These are phyloP conservation scores for Chascanopsetta lugubris DNA, from an alignment of 2,113 vertebrate species.

Conservation along the genomic window DNA sequence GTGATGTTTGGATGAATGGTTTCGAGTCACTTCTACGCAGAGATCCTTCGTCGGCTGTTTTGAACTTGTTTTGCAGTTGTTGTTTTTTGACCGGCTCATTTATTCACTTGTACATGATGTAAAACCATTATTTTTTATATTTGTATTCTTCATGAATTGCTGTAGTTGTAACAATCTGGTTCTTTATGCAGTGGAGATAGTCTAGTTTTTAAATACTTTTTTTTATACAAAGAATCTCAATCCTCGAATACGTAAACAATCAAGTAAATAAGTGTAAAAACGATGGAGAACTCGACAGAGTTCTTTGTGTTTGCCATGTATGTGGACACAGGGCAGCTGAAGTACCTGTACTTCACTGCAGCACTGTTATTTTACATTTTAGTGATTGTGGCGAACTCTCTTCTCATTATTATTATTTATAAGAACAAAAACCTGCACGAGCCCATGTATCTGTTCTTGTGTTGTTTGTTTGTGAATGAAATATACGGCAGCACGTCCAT, in stretches of 20 bases:
- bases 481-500: constrained; percentile 52
- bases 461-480: constrained; percentile 54
- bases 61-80: neutral
- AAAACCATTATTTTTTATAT: neutral
- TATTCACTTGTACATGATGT: neutral
- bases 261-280: neutral
- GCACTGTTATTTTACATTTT: constrained; percentile 36
- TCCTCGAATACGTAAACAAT: neutral
- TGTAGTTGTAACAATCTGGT: neutral
- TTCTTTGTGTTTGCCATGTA: constrained; percentile 54
- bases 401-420: constrained; percentile 50
- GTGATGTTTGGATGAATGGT: neutral
- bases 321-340: constrained; percentile 36
- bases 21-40: neutral
- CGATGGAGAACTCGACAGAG: constrained; percentile 15
- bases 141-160: neutral
- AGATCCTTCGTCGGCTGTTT: neutral
- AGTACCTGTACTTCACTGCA: constrained; percentile 51
- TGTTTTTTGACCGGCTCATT: neutral
- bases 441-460: constrained; percentile 66
- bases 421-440: constrained; percentile 51
- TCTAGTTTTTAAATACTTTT: too few species aligned
- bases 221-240: too few species aligned
- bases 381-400: constrained; percentile 41
- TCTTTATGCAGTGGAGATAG: too few species aligned